Base-by-base conservation (phyloP, 1,140 invertebrate species). In the Aleiodes sp. region DNA sequence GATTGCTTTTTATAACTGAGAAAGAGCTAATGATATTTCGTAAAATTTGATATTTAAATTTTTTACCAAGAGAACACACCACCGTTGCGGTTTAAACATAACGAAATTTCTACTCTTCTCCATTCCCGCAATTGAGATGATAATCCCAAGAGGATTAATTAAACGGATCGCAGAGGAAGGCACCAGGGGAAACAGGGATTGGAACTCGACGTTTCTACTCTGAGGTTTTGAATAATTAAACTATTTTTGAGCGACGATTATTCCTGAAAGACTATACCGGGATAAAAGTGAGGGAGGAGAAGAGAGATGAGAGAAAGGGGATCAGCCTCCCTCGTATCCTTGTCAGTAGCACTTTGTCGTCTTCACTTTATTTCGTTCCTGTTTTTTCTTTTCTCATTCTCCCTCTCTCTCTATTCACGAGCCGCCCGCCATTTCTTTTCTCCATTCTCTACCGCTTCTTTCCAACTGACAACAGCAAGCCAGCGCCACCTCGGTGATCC, bases 401-500 rank as follows among this genome's bases (percentile, higher is more conserved):
- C 16, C 64, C 33, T 43, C 62, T 69, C 29, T 52, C 63, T 56
- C 59, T 63, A 16, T 63, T 43, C 29, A 10, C 33, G 28, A 26
- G 12, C 57, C 16, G 43, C 43, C 24, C 56, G 14, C 28, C 14
- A 7, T 57, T 33, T 57, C 35, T 41, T 19, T 29, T 26, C 31
- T 26, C 68, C 31, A 59, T 43, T 41, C 59, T 16, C 41, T 19
- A 24, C 59, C 24, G 29, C 52, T 33, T 52, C 65, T 70, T 41
- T 67, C 71, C 26, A 19, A 16, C 52, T 12, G 35, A 10, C 43
- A 24, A 37, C 26, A 57, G 33, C 21, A 28, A 16, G 77, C 76
- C 79, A 80, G 72, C 75, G 56, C 39, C 80, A 79, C 80, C 80
- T 80, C 80, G 70, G 75, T 81, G 81, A 82, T 81, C 81, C 80